Percentiles rank a stretch among this genome's conserved stretches.
phyloP scores from a whole-genome alignment of 2,888 invertebrate species.

The Endotricha flammealis region DNA sequence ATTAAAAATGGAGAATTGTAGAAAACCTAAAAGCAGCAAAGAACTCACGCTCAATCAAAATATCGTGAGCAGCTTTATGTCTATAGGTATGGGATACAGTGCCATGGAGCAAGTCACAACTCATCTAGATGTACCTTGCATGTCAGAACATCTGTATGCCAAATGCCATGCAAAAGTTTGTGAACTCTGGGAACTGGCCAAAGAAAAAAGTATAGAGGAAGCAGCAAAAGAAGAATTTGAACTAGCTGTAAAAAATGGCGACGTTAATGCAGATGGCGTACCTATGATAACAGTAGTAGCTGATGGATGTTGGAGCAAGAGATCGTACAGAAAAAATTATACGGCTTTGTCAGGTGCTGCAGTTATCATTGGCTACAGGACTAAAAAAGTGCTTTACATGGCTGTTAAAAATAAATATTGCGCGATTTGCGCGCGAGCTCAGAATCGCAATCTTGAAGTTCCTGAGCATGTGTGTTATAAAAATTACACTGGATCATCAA shows the following conservation, averaged over 20 bases:
- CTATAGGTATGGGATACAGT: background rate
- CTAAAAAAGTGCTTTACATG: too few relatives aligned
- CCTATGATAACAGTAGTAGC: conserved; percentile 1
- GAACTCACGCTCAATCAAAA: background rate
- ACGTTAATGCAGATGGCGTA: background rate
- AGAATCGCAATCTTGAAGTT: too few relatives aligned
- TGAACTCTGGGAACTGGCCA: background rate
- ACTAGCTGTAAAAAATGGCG: background rate
- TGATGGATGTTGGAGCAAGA: too few relatives aligned
- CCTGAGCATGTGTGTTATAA: too few relatives aligned
- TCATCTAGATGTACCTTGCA: background rate
- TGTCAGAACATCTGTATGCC: background rate
- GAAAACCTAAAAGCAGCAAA: background rate
- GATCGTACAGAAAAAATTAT: too few relatives aligned
- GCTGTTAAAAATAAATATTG: conserved; percentile 1
- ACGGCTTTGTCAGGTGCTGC: too few relatives aligned
- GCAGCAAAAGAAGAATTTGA: background rate
- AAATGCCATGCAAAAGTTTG: background rate
- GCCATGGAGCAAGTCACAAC: background rate
- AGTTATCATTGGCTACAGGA: background rate
- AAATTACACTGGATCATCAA: too few relatives aligned
- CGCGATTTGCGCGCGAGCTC: too few relatives aligned
- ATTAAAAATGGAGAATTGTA: background rate
- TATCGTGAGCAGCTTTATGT: background rate
- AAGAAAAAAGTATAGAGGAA: background rate